phyloP scores from a whole-genome alignment of 2,113 vertebrate genomes.

The Pogonocichla stellata region DNA sequence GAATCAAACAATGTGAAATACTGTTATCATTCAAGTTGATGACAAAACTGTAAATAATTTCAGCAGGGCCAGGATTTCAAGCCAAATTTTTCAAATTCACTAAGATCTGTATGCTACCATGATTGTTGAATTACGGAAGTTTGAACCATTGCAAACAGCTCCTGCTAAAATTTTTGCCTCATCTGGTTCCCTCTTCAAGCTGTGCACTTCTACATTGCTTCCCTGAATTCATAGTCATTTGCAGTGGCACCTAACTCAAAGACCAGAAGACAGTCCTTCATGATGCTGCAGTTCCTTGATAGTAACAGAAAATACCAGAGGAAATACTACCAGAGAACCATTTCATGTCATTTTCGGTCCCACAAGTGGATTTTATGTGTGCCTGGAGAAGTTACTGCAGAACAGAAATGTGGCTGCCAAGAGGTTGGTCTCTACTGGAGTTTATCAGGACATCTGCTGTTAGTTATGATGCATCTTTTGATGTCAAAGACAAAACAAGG shows the following conservation, averaged over 20 bases:
- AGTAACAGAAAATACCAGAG: neutral
- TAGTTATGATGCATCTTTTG: constrained; percentile 38
- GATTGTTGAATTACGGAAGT: neutral
- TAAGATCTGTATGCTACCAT: neutral
- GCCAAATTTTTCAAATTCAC: neutral
- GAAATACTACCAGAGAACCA: neutral
- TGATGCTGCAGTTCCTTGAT: neutral
- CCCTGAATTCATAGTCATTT: neutral
- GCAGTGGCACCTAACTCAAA: neutral
- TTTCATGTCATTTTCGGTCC: neutral
- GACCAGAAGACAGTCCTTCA: neutral
- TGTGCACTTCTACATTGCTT: neutral
- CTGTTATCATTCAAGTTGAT: neutral
- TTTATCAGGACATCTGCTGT: constrained; percentile 18
- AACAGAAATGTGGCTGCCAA: constrained; percentile 11
- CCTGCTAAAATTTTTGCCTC: neutral
- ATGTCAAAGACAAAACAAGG: constrained; percentile 46
- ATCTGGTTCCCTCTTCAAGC: neutral
- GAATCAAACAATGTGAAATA: neutral
- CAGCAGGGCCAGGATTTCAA: neutral
- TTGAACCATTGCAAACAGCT: neutral
- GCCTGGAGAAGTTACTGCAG: neutral
- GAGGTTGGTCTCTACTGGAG: neutral
- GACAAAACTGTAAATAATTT: neutral
- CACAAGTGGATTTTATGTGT: neutral